Percentiles rank a stretch among this genome's conserved stretches.
These are phyloP conservation scores for Julus scandinavius DNA, from an alignment of 2,888 invertebrate species.

Conservation along the genomic window DNA sequence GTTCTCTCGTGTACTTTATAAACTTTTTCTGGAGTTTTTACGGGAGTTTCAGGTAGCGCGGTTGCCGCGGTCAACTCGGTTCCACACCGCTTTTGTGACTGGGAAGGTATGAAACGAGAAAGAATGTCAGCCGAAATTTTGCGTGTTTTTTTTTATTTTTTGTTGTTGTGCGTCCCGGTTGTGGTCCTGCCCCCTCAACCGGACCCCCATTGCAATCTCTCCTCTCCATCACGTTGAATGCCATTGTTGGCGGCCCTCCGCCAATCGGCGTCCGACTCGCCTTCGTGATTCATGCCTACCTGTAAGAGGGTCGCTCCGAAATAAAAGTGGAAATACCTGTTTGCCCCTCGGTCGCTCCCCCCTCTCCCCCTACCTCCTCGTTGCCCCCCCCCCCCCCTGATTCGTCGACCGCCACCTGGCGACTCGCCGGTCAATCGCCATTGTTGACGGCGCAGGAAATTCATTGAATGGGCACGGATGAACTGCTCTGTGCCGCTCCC, in stretches of 20 bases:
- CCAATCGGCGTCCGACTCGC: not conserved
- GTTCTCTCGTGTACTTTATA: not conserved
- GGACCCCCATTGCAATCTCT: not conserved
- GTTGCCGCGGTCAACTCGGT: not conserved
- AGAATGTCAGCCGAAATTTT: not conserved
- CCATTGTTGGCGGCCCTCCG: not conserved
- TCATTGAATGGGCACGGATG: not conserved
- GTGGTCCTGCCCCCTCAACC: too few relatives aligned
- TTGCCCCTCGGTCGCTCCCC: not conserved
- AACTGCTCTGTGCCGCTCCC: not conserved
- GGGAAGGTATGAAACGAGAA: not conserved
- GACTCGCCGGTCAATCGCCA: not conserved
- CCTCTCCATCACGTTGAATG: not conserved
- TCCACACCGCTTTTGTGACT: not conserved
- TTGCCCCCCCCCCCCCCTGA: not conserved
- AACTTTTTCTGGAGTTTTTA: not conserved
- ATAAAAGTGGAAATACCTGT: conserved; percentile 1
- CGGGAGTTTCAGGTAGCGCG: not conserved
- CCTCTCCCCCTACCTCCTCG: not conserved
- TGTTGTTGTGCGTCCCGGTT: too few relatives aligned
- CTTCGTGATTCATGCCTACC: conserved; percentile 18
- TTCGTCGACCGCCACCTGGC: not conserved
- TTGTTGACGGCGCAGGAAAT: conserved; percentile 3
- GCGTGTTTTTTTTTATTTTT: conserved; percentile 3
- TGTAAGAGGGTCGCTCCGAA: not conserved